Base-by-base conservation (phyloP, 2,888 invertebrate genomes). In the Acanthococcus lagerstroemiae region DNA sequence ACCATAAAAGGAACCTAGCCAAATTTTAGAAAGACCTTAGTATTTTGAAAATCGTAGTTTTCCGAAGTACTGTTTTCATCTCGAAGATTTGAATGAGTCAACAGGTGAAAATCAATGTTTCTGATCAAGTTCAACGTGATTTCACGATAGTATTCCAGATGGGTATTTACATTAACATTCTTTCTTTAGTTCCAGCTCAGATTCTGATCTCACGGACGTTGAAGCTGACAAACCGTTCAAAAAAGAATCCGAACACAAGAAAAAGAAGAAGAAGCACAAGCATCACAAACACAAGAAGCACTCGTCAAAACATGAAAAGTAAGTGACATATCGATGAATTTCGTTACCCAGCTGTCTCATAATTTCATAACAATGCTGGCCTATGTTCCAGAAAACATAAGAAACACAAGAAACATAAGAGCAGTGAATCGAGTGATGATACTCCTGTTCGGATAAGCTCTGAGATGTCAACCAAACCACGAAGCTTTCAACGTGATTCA, bases 261-360 rank as follows among this genome's bases (percentile, higher is more conserved):
- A 84, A 72, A 86, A 85, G 74, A 88, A 88, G 76, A 84, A 83
- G 71, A 86, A 85, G 73, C 82, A 83, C 71, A 79, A 80, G 65
- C 79, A 80, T 72, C 83, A 82, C 70, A 81, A 81, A 73, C 80
- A 80, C 71, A 80, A 78, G 71, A 79, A 80, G 67, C 78, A 77
- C 71, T 71, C 74, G 22, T 71, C 74, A 22, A 82, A 81, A 68
- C 74, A 77, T n/a, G 80, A 80, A 65, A 75, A 74, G 75, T 74
- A 72, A 70, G 70, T 68, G 61, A 55, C 22, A 9, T 24, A 27
- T 55, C n/a, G 58, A 6, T 45, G 55, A 12, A 7, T 25, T 60
- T 46, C 45, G 2, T 56, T 9, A 7, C 4, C 55, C 25, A 26
- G 24, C 26, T 25, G 46, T 15, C 26, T 22, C 2, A 57, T n/a